Evolutionary conservation across 2,113 vertebrate species (phyloP).

Genomic region (Theristicus caerulescens): DNA sequence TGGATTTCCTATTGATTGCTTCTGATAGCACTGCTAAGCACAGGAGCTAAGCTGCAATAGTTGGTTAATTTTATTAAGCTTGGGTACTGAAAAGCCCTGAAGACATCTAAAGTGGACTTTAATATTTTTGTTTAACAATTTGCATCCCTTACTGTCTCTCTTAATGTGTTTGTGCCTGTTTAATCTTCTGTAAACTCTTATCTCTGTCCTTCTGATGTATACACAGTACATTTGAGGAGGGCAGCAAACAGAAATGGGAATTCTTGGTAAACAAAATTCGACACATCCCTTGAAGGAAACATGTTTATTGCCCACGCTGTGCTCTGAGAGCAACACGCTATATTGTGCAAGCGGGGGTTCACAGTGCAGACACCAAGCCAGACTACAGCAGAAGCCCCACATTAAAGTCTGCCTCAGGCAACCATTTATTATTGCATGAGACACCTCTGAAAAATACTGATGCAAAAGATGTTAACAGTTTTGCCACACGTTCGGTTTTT

Average conservation of each 20-base stretch:
- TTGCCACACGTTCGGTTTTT: neutral
- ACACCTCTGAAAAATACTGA: neutral
- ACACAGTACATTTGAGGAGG: neutral
- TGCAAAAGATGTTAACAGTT: slow-evolving; percentile 27
- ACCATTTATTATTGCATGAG: neutral
- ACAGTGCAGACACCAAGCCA: neutral
- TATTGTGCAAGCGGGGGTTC: neutral
- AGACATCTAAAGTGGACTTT: slow-evolving; percentile 33
- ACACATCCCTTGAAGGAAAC: slow-evolving; percentile 8
- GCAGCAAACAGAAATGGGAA: slow-evolving; percentile 23
- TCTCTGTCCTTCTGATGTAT: slow-evolving; percentile 26
- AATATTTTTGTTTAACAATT: slow-evolving; percentile 61
- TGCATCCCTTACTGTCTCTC: slow-evolving; percentile 45
- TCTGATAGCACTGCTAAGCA: slow-evolving; percentile 1
- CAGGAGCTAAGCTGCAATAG: slow-evolving; percentile 14
- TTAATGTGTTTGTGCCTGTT: slow-evolving; percentile 37
- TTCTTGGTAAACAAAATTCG: slow-evolving; percentile 6
- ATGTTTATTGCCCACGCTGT: neutral
- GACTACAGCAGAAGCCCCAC: neutral
- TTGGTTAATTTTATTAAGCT: slow-evolving; percentile 54
- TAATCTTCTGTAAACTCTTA: slow-evolving; percentile 59
- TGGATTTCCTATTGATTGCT: slow-evolving; percentile 24
- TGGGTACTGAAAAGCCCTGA: slow-evolving; percentile 31
- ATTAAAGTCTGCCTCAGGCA: neutral
- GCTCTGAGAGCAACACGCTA: neutral